These are phyloP conservation scores for Baryphthengus martii DNA, from an alignment of 2,113 vertebrate genomes.

Conservation along the genomic window DNA sequence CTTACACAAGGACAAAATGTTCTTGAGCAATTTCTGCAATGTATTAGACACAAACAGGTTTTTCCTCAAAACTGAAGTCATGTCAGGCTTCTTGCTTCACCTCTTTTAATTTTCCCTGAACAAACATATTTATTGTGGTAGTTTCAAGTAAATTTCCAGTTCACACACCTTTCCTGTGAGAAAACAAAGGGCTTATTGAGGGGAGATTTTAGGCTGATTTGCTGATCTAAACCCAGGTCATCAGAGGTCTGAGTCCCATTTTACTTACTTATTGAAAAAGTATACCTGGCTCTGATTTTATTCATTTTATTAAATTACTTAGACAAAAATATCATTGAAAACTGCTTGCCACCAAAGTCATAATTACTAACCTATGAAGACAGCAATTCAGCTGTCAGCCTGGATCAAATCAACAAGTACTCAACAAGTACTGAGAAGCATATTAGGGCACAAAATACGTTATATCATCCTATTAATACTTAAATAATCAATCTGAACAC, in stretches of 20 bases:
- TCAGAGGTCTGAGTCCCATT: constrained; percentile 8
- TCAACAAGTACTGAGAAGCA: background rate
- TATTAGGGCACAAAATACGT: background rate
- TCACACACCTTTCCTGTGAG: background rate
- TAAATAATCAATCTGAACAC: background rate
- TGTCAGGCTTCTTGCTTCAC: constrained; percentile 50
- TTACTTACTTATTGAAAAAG: background rate
- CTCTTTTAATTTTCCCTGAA: constrained; percentile 54
- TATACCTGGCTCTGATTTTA: background rate
- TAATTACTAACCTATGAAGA: constrained; percentile 21
- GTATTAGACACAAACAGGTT: constrained; percentile 54
- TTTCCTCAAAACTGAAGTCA: constrained; percentile 38
- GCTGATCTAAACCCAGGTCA: background rate
- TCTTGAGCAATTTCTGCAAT: constrained; percentile 55
- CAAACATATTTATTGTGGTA: constrained; percentile 51
- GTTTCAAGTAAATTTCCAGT: constrained; percentile 34
- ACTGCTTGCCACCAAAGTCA: background rate
- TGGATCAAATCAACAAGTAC: constrained; percentile 25
- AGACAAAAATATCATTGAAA: constrained; percentile 26
- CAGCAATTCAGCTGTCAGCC: constrained; percentile 22
- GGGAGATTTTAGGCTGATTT: background rate
- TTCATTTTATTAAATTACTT: constrained; percentile 13
- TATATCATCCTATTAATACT: background rate
- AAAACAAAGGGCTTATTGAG: background rate
- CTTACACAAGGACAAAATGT: constrained; percentile 60